Conservation (phyloP, 37 sponge, comb jelly and placozoan genomes). For the Beroe ovata region DNA sequence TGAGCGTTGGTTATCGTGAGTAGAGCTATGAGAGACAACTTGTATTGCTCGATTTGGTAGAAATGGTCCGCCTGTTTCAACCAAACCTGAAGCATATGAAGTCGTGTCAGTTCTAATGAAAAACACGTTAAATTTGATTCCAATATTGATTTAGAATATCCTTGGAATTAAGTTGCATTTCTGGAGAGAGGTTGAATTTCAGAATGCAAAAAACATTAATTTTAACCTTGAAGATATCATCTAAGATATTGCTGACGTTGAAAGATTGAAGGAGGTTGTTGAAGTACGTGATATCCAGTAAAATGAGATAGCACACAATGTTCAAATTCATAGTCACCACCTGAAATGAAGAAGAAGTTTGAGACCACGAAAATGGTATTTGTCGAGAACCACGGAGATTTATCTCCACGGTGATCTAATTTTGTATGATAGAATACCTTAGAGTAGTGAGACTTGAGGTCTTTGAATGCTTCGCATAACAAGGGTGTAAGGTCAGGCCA, state of each 20-base stretch:
- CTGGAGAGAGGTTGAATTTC: no score
- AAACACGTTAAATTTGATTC: no score
- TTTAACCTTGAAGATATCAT: not conserved
- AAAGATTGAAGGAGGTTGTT: conserved; percentile 34
- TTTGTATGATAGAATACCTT: no score
- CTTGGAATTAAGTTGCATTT: no score
- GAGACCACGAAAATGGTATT: no score
- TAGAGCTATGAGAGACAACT: conserved; percentile 61
- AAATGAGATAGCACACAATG: conserved; percentile 18
- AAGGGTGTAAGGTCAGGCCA: conserved; percentile 51
- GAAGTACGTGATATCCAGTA: conserved; percentile 15
- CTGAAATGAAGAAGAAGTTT: conserved; percentile 18
- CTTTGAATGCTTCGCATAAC: not conserved
- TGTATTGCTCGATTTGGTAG: conserved; percentile 50
- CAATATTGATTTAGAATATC: no score
- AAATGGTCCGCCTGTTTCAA: conserved; percentile 12
- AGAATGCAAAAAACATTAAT: no score
- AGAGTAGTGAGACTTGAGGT: conserved; percentile 4
- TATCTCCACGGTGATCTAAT: no score
- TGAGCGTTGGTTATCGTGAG: not conserved
- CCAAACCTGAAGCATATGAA: not conserved
- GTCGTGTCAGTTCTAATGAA: no score
- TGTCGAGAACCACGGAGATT: no score
- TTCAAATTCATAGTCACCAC: conserved; percentile 21
- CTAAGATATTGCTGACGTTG: not conserved